Percentiles rank a stretch among this genome's conserved stretches.
Evolutionary conservation across 2,797 vertebrate species (phyloP).

Genomic region (Erethizon dorsatum): DNA sequence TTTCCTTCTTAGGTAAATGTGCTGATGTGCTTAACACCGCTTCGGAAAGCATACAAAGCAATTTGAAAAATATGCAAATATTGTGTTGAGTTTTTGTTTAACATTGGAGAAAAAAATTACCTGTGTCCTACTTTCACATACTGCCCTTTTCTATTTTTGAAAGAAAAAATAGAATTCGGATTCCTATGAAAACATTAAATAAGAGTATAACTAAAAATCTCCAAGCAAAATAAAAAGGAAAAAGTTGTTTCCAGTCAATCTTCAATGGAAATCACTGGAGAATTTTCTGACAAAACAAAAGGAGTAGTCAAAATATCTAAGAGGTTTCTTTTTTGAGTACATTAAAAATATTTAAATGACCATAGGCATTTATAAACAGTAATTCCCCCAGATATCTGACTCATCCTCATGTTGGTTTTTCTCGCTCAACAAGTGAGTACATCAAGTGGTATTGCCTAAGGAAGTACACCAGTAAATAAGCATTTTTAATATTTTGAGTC

Average conservation of each 20-base stretch:
- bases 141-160: conserved; percentile 49
- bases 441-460: background rate
- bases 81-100: background rate
- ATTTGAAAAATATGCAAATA: conserved; percentile 68
- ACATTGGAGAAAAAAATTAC: conserved; percentile 66
- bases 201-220: conserved; percentile 46
- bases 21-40: conserved; percentile 72
- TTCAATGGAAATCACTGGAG: conserved; percentile 36
- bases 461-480: background rate
- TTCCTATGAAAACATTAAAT: conserved; percentile 15
- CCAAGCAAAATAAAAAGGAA: background rate
- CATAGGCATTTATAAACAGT: background rate
- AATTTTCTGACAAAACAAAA: conserved; percentile 21
- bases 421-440: background rate
- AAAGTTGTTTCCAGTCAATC: background rate
- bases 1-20: conserved; percentile 75
- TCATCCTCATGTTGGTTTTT: background rate
- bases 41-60: conserved; percentile 67
- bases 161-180: conserved; percentile 31
- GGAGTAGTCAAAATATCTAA: conserved; percentile 31
- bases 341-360: conserved; percentile 36
- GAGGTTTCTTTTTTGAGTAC: background rate
- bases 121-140: conserved; percentile 35
- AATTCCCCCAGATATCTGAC: background rate
- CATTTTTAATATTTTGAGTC: conserved; percentile 31